phyloP scores from a whole-genome alignment of 2,113 vertebrate species.

The cattle (Bos taurus) region ARS-UCD2.0 NC_037338.1:18904501-18905000 shows the following conservation, averaged over 20 bases:
- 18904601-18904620: not conserved
- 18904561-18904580: not conserved
- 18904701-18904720: not conserved
- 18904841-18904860: not conserved
- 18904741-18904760: constrained; percentile 11
- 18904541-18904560: not conserved
- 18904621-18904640: not conserved
- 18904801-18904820: not conserved
- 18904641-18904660: not conserved
- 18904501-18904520: constrained; percentile 11
- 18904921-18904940: not conserved
- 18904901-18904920: not conserved
- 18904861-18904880: not conserved
- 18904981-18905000: not conserved
- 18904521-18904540: not conserved
- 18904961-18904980: not conserved
- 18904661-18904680: not conserved
- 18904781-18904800: not conserved
- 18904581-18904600: not conserved
- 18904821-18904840: not conserved
- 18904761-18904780: not conserved
- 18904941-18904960: not conserved
- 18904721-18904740: not conserved
- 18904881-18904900: not conserved
- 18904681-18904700: not conserved